Evolutionary conservation across 1,140 invertebrate genomes (phyloP).

Genomic region (Cyclargus thomasi): DNA sequence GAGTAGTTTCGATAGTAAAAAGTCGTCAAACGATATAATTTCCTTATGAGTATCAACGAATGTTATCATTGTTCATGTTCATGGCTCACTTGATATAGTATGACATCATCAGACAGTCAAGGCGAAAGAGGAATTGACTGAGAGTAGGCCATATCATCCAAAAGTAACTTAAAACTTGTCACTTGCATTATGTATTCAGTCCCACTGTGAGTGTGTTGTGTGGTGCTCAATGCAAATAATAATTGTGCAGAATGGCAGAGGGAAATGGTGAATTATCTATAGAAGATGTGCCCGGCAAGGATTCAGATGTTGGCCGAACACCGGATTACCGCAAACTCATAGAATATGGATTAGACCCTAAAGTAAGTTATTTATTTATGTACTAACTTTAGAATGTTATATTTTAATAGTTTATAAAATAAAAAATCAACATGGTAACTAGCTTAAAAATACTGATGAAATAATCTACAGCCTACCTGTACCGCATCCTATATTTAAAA

Average conservation of each 20-base stretch:
- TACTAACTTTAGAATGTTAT: neutral
- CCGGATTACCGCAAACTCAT: constrained; percentile 92
- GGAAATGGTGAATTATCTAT: constrained; percentile 91
- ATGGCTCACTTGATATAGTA: constrained; percentile 57
- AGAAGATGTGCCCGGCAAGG: constrained; percentile 85
- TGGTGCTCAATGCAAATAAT: constrained; percentile 60
- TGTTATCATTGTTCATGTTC: constrained; percentile 41
- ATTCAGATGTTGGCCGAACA: constrained; percentile 84
- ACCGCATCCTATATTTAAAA: no score
- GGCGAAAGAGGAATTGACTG: constrained; percentile 38
- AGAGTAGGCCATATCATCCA: constrained; percentile 30
- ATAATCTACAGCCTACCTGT: neutral
- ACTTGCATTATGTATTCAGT: constrained; percentile 23
- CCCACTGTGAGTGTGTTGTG: constrained; percentile 48
- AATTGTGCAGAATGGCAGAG: constrained; percentile 87
- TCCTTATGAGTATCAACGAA: constrained; percentile 36
- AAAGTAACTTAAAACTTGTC: constrained; percentile 31
- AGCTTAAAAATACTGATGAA: no score
- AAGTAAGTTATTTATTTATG: constrained; percentile 74
- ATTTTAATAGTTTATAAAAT: neutral
- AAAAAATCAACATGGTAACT: neutral
- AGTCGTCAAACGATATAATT: constrained; percentile 29
- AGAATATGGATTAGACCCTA: constrained; percentile 94
- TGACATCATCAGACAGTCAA: constrained; percentile 63
- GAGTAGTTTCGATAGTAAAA: constrained; percentile 7